Conservation (phyloP, 2,113 vertebrate genomes). For the Psilopsiagon aymara region DNA sequence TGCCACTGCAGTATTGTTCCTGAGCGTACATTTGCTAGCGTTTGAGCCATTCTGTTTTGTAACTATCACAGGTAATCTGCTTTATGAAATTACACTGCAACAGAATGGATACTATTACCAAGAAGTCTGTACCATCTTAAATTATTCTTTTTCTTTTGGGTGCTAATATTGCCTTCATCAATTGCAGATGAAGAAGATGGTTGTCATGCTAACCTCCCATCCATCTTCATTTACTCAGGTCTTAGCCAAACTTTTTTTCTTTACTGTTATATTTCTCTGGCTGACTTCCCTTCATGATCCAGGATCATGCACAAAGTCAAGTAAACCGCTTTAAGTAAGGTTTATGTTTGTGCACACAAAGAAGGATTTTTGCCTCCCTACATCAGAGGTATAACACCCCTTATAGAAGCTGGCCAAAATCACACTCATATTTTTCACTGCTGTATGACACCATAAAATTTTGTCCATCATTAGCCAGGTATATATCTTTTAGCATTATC, state of each 20-base stretch:
- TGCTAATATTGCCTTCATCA: background rate
- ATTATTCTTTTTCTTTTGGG: background rate
- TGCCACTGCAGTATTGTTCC: constrained; percentile 9
- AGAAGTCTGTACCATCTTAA: background rate
- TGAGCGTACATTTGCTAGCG: background rate
- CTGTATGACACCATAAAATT: background rate
- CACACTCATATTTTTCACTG: background rate
- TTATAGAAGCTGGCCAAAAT: background rate
- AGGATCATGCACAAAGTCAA: background rate
- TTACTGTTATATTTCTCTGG: background rate
- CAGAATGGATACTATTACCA: background rate
- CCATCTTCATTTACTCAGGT: background rate
- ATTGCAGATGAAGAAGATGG: background rate
- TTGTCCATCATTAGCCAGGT: background rate
- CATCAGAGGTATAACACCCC: background rate
- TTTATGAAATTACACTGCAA: background rate
- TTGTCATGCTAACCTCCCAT: background rate
- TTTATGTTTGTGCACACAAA: background rate
- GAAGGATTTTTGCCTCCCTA: background rate
- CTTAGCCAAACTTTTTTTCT: background rate
- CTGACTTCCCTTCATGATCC: background rate
- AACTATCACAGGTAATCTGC: background rate
- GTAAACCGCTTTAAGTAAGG: background rate
- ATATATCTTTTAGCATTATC: background rate
- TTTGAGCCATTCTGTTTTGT: constrained; percentile 14